Percentiles rank a stretch among this genome's conserved stretches.
Evolutionary conservation across 2,113 vertebrate species (phyloP).

Genomic region (Serinus canaria): DNA sequence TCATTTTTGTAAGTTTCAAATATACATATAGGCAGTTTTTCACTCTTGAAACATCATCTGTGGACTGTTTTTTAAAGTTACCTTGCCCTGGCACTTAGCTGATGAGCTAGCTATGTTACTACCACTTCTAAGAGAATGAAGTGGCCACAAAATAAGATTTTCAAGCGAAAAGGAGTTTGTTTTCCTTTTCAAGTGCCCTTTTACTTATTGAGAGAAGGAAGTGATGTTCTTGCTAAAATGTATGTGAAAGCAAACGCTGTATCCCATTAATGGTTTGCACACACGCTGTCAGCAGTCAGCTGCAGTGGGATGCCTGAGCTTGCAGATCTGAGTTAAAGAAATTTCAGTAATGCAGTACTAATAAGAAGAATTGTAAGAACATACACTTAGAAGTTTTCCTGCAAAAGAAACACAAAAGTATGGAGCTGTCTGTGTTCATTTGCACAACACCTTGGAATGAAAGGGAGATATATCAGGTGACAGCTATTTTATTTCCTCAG

Average conservation of each 20-base stretch:
- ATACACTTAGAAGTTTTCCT: not conserved
- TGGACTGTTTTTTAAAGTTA: not conserved
- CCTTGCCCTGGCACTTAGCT: not conserved
- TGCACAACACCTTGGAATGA: not conserved
- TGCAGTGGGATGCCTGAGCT: conserved; percentile 28
- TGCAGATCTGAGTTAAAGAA: conserved; percentile 34
- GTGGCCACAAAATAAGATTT: conserved; percentile 10
- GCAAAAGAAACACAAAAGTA: not conserved
- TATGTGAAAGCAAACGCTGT: conserved; percentile 6
- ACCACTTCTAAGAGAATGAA: not conserved
- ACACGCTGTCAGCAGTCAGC: conserved; percentile 38
- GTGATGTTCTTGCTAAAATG: conserved; percentile 30
- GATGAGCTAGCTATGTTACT: not conserved
- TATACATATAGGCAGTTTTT: not conserved
- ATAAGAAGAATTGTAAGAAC: not conserved
- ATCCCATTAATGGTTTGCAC: not conserved
- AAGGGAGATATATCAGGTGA: not conserved
- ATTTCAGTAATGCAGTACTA: not conserved
- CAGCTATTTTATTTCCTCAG: not conserved
- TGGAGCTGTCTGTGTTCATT: not conserved
- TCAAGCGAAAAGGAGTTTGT: not conserved
- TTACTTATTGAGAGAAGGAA: conserved; percentile 41
- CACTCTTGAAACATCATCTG: not conserved
- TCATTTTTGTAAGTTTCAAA: not conserved
- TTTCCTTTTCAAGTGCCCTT: conserved; percentile 32